Conservation (phyloP, 2,113 vertebrate genomes). For the Oceanites oceanicus region DNA sequence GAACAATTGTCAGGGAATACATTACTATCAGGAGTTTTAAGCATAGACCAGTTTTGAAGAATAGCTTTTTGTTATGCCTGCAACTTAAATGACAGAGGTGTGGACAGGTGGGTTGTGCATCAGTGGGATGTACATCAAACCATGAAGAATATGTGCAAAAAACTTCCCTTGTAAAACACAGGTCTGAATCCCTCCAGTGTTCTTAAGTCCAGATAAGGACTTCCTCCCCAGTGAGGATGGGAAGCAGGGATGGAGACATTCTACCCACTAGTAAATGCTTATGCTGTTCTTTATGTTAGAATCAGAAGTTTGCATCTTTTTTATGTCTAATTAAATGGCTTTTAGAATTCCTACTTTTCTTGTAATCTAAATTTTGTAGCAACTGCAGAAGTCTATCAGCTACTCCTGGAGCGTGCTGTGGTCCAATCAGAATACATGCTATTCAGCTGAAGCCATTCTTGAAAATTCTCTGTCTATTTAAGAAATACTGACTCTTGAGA, state of each 20-base stretch:
- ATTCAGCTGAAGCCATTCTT: neutral
- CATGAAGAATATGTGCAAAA: neutral
- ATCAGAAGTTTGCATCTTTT: neutral
- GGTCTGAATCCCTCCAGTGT: neutral
- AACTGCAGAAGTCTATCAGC: neutral
- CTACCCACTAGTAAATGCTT: neutral
- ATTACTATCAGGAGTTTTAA: neutral
- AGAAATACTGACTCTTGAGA: neutral
- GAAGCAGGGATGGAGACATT: neutral
- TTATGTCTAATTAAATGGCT: neutral
- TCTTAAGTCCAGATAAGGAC: neutral
- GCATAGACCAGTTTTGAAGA: neutral
- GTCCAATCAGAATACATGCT: accelerated
- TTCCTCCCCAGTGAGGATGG: neutral
- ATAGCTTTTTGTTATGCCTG: neutral
- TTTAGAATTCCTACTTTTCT: neutral
- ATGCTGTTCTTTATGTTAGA: neutral
- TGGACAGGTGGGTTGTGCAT: neutral
- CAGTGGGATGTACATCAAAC: neutral
- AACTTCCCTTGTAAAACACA: neutral
- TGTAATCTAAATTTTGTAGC: neutral
- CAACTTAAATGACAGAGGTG: neutral
- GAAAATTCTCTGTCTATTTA: neutral
- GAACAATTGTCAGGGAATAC: neutral
- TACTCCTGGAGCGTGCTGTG: neutral